These are phyloP conservation scores for Myzus persicae DNA, from an alignment of 1,140 invertebrate genomes.

Conservation along the genomic window DNA sequence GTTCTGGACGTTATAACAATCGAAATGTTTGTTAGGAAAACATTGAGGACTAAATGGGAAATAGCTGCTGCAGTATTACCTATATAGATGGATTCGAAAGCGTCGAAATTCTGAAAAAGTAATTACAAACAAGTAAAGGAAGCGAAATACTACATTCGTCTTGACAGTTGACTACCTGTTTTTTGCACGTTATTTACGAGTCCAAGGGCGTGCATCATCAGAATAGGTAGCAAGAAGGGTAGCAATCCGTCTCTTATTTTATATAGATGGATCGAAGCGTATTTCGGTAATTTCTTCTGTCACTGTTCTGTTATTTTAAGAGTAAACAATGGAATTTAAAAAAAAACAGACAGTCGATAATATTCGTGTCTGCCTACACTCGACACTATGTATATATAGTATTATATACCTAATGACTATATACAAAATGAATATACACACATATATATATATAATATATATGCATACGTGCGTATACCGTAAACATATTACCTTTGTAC, in stretches of 20 bases:
- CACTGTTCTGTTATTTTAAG: background rate
- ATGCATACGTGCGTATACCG: too few relatives aligned
- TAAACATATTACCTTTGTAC: too few relatives aligned
- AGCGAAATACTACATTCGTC: background rate
- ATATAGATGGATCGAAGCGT: background rate
- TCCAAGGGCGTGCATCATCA: background rate
- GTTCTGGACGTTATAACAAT: background rate
- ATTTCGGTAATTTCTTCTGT: background rate
- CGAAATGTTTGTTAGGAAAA: background rate
- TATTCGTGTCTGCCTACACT: background rate
- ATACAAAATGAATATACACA: background rate
- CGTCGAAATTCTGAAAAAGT: background rate
- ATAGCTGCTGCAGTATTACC: too few relatives aligned
- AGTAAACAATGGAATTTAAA: background rate
- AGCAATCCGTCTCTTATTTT: background rate
- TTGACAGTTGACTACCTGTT: background rate
- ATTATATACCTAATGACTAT: background rate
- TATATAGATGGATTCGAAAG: background rate
- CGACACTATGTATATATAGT: background rate
- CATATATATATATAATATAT: too few relatives aligned
- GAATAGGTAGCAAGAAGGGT: background rate
- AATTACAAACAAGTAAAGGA: conserved; percentile 7
- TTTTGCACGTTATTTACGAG: background rate
- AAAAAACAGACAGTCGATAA: background rate
- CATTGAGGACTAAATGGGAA: background rate